phyloP scores from a whole-genome alignment of 2,888 invertebrate species.

The Drosophila phalerata region DNA sequence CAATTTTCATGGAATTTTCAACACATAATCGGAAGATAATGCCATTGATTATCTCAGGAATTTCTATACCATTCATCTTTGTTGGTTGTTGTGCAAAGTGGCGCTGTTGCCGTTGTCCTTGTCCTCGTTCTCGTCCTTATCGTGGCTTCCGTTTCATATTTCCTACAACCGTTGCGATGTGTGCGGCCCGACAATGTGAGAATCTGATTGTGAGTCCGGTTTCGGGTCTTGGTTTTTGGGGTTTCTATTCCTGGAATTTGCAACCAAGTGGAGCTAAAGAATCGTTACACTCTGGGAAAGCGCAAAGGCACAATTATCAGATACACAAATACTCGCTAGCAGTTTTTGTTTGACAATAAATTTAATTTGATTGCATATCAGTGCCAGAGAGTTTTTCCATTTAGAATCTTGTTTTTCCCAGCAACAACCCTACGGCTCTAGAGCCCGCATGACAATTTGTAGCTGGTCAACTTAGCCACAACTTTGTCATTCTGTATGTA shows the following conservation, averaged over 20 bases:
- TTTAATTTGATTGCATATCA: conserved; percentile 68
- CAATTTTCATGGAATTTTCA: conserved; percentile 75
- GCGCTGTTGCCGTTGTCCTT: conserved; percentile 67
- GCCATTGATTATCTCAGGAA: conserved; percentile 74
- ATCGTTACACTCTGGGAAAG: conserved; percentile 14
- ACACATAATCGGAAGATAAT: conserved; percentile 75
- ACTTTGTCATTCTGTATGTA: conserved; percentile 33
- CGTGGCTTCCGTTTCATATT: conserved; percentile 72
- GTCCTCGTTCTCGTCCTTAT: conserved; percentile 50
- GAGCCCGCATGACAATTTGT: conserved; percentile 61
- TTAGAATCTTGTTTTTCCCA: conserved; percentile 44
- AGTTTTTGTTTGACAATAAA: conserved; percentile 53
- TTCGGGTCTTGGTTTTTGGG: conserved; percentile 40
- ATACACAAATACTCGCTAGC: conserved; percentile 25
- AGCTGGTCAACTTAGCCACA: conserved; percentile 40
- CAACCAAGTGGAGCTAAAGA: conserved; percentile 40
- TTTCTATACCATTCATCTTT: conserved; percentile 55
- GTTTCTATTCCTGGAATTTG: conserved; percentile 33
- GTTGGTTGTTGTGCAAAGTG: conserved; percentile 54
- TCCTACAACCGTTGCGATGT: conserved; percentile 49
- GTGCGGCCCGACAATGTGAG: conserved; percentile 64
- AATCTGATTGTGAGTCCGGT: conserved; percentile 43
- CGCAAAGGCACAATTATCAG: conserved; percentile 14
- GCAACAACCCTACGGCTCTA: conserved; percentile 58
- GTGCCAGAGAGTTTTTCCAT: conserved; percentile 28